Evolutionary conservation across 2,888 invertebrate genomes (phyloP).

Genomic region (Brenthis ino): DNA sequence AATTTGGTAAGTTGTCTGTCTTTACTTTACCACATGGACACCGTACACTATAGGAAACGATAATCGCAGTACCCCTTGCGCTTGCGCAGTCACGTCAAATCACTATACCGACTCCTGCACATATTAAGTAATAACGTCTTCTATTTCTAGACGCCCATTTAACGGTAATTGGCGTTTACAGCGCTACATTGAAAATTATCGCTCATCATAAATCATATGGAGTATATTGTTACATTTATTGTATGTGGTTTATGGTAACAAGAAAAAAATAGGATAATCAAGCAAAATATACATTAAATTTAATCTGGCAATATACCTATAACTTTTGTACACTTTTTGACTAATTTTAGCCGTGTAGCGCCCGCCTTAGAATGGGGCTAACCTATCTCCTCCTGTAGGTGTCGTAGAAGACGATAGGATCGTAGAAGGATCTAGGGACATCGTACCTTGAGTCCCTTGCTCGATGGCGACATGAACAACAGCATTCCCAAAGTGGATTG

Average conservation of each 20-base stretch:
- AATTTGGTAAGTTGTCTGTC: neutral
- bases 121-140: constrained; percentile 22
- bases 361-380: too few species aligned
- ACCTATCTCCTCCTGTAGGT: too few species aligned
- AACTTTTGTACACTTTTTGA: too few species aligned
- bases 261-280: too few species aligned
- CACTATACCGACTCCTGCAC: constrained; percentile 40
- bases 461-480: too few species aligned
- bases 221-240: neutral
- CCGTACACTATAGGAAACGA: constrained; percentile 55
- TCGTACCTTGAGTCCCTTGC: too few species aligned
- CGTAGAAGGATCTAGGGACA: too few species aligned
- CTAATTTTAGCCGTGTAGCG: too few species aligned
- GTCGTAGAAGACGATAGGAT: too few species aligned
- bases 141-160: constrained; percentile 49
- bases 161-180: constrained; percentile 52
- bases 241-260: neutral
- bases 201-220: constrained; percentile 26
- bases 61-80: constrained; percentile 52
- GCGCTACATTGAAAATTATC: constrained; percentile 27
- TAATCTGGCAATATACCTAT: too few species aligned
- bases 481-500: too few species aligned
- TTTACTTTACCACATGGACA: constrained; percentile 35
- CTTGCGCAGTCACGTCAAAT: constrained; percentile 51
- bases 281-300: too few species aligned